Evolutionary conservation across 2,888 invertebrate species (phyloP), one percentile per base, ranked within the genome.

Genomic region (Auanema sp.): DNA sequence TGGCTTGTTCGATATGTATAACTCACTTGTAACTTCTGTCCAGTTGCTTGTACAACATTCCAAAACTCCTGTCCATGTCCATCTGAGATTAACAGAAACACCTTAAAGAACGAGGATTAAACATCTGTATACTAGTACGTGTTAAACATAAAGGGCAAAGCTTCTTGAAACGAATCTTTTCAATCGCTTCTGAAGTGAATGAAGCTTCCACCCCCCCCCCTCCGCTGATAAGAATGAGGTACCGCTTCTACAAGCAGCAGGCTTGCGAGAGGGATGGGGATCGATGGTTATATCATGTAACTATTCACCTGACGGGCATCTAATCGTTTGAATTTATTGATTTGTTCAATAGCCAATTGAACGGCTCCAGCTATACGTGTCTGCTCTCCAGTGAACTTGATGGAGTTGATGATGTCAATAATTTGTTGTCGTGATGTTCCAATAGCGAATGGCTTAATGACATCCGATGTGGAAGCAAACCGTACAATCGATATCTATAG

Each of bases 1-100:
- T 18, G n/a, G 11, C 18, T n/a, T 5, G 21, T 16, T 33, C 12
- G 21, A 6, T 49, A n/a, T 41, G 14, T 24, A 16, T 12, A 56
- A 41, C 53, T 43, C 23, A 49, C 56, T 57, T 68, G 67, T 10
- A 79, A 60, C 14, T 58, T 23, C 42, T 47, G 58, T 10, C 73
- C 77, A 11, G 69, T 67, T 44, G 49, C 53, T 50, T 70, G 72
- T 12, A 71, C 79, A 21, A 65, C 60, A 49, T 64, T 63, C 70
- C 70, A 70, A 18, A 60, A 62, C 55, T 79, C 79, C 54, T 79
- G 79, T 1, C 79, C 79, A 53, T 78, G 76, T 1, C 79, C 79
- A 58, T 79, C 79, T 12, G 71, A 72, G 53, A 78, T 69, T 10
- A 78, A 55, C 2, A 77, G 62, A 41, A 79, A 50, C 14, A 77